Evolutionary conservation across 2,888 invertebrate species (phyloP).

Genomic region (Oasisia sp.): DNA sequence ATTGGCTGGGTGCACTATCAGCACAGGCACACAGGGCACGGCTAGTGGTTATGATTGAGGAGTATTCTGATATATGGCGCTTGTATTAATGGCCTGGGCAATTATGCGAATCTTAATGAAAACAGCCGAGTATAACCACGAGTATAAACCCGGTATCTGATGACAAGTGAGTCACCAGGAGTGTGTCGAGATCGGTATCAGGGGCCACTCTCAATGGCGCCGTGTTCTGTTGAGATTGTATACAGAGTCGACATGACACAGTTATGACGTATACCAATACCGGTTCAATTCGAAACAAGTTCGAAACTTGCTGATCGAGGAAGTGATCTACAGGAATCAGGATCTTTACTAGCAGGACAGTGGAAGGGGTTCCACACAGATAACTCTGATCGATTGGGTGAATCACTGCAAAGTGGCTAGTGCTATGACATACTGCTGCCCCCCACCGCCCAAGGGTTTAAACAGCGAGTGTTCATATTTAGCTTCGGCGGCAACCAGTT

Average conservation of each 20-base stretch:
- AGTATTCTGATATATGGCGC: background rate
- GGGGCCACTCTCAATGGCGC: constrained; percentile 14
- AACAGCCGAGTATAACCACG: constrained; percentile 18
- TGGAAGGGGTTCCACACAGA: constrained; percentile 22
- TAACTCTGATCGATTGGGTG: background rate
- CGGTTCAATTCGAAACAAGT: constrained; percentile 24
- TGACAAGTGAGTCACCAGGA: constrained; percentile 23
- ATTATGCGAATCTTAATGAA: constrained; percentile 23
- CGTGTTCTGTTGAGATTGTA: constrained; percentile 18
- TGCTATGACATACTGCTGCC: background rate
- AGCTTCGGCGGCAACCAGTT: background rate
- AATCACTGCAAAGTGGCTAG: background rate
- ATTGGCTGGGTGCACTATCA: constrained; percentile 24
- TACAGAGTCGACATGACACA: background rate
- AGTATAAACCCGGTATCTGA: constrained; percentile 22
- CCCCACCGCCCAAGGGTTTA: background rate
- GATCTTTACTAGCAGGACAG: constrained; percentile 17
- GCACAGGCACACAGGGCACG: constrained; percentile 8
- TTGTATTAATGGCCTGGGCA: constrained; percentile 24
- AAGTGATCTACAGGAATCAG: constrained; percentile 18
- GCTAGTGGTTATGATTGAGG: constrained; percentile 23
- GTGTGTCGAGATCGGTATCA: constrained; percentile 18
- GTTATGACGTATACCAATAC: constrained; percentile 14
- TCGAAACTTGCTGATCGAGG: constrained; percentile 8
- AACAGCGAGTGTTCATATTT: background rate